Evolutionary conservation across 2,888 invertebrate species (phyloP).

Genomic region (Drosophila mayaguana): DNA sequence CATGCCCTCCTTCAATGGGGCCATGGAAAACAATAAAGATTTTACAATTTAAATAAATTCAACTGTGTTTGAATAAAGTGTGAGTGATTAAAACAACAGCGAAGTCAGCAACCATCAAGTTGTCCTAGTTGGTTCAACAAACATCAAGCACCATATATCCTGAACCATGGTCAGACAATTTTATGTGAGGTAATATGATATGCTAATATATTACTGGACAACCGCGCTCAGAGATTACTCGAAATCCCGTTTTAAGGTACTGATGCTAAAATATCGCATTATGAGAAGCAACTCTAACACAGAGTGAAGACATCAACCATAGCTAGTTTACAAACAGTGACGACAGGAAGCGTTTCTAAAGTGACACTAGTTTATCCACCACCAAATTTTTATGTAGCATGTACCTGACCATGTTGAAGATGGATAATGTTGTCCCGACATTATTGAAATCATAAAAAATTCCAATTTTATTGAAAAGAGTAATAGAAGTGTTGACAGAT

Average conservation of each 20-base stretch:
- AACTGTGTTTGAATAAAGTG: not conserved
- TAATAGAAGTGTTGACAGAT: too few species aligned
- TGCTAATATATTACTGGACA: too few species aligned
- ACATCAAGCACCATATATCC: not conserved
- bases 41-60: not conserved
- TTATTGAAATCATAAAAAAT: too few species aligned
- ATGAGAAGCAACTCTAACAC: too few species aligned
- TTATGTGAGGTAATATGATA: too few species aligned
- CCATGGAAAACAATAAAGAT: not conserved
- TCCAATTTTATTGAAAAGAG: too few species aligned
- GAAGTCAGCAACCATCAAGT: not conserved
- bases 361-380: not conserved
- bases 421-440: too few species aligned
- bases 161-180: too few species aligned
- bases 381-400: not conserved
- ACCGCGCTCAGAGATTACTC: too few species aligned
- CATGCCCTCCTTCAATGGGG: slow-evolving; percentile 27
- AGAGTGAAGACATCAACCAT: not conserved
- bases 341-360: not conserved
- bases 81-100: not conserved
- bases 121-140: not conserved
- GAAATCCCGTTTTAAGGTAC: too few species aligned
- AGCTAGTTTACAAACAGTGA: not conserved
- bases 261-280: too few species aligned
- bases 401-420: not conserved